phyloP scores from a whole-genome alignment of 2,113 vertebrate species.

The Callopanchax toddi region DNA sequence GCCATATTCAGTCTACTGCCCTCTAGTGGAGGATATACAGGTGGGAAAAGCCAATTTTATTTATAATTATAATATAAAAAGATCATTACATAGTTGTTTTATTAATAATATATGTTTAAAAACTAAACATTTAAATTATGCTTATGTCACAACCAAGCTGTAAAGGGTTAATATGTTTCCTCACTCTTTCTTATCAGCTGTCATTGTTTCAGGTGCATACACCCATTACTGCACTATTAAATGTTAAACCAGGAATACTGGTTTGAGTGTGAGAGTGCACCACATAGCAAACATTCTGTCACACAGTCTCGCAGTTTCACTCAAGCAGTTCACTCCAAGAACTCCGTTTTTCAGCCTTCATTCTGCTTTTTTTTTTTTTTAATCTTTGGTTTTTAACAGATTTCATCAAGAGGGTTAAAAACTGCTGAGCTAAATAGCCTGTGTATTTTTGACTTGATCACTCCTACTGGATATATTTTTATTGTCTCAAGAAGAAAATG shows the following conservation, averaged over 20 bases:
- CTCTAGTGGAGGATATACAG: no score
- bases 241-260: slow-evolving; percentile 71
- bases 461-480: slow-evolving; percentile 1
- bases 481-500: slow-evolving; percentile 57
- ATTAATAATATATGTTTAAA: no score
- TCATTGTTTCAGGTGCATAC: slow-evolving; percentile 32
- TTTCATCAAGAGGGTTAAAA: neutral
- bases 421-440: neutral
- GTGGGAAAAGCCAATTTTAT: no score
- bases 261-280: slow-evolving; percentile 62
- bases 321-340: slow-evolving; percentile 47
- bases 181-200: neutral
- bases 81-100: no score
- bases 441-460: slow-evolving; percentile 18
- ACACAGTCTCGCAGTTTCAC: slow-evolving; percentile 74
- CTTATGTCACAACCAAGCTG: neutral
- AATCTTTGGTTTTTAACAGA: neutral
- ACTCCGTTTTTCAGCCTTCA: neutral
- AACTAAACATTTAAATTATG: neutral
- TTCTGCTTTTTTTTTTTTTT: neutral
- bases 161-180: neutral
- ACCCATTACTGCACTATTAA: slow-evolving; percentile 37
- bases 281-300: slow-evolving; percentile 73
- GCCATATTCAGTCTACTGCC: no score
- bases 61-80: no score